Evolutionary conservation across 2,888 invertebrate species (phyloP).

Genomic region (Thelaira solivaga): DNA sequence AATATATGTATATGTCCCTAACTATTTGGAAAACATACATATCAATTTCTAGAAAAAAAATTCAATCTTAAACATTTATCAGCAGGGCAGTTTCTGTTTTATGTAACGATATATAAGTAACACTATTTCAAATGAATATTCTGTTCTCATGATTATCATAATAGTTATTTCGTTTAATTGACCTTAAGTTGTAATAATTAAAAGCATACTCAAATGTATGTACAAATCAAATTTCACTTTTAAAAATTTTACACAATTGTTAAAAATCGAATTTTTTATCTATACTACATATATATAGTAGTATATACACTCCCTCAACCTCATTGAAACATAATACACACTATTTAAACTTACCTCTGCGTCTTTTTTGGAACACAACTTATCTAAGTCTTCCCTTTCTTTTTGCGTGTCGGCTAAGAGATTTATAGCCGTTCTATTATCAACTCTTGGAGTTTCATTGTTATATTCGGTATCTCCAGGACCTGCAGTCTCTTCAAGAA

Average conservation of each 20-base stretch:
- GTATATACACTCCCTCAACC: neutral
- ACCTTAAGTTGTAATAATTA: too few species aligned
- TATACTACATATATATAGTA: slow-evolving; percentile 41
- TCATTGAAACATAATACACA: neutral
- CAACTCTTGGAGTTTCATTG: slow-evolving; percentile 54
- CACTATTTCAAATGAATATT: too few species aligned
- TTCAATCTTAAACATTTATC: too few species aligned
- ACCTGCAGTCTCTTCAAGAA: slow-evolving; percentile 86
- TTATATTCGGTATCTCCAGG: slow-evolving; percentile 70
- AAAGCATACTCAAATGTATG: too few species aligned
- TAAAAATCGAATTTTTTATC: slow-evolving; percentile 57
- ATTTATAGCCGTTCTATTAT: slow-evolving; percentile 65
- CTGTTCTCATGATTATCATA: too few species aligned
- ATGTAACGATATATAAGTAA: too few species aligned
- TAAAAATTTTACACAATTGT: neutral
- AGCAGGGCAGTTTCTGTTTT: too few species aligned
- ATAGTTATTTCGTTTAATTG: too few species aligned
- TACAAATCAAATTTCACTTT: neutral
- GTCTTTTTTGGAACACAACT: slow-evolving; percentile 80
- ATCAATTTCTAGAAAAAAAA: too few species aligned
- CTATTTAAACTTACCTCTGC: slow-evolving; percentile 78
- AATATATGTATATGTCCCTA: too few species aligned
- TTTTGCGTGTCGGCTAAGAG: slow-evolving; percentile 72
- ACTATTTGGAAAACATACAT: too few species aligned
- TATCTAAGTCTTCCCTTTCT: slow-evolving; percentile 79